phyloP scores from a whole-genome alignment of 1,140 invertebrate species.

The Drosophila pandora region DNA sequence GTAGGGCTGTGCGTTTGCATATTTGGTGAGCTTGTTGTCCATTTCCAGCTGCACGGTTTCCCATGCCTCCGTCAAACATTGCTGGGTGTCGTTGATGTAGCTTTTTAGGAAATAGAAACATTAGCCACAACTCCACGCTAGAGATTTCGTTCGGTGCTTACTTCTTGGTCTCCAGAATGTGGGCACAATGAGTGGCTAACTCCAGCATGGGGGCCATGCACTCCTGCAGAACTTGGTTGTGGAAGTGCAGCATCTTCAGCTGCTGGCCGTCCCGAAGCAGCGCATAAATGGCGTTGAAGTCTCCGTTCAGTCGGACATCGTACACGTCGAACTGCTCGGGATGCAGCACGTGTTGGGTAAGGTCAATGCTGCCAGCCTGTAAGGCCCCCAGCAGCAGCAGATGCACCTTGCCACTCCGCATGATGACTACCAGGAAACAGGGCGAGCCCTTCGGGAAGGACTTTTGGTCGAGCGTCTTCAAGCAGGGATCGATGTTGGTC shows the following conservation, averaged over 20 bases:
- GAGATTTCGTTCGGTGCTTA: constrained; percentile 14
- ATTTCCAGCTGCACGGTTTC: constrained; percentile 97
- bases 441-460: constrained; percentile 88
- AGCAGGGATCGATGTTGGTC: constrained; percentile 71
- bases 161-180: constrained; percentile 87
- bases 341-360: constrained; percentile 85
- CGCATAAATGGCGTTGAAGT: constrained; percentile 86
- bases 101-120: constrained; percentile 22
- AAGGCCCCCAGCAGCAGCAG: constrained; percentile 94
- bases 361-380: constrained; percentile 89
- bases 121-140: not conserved
- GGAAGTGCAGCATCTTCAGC: constrained; percentile 86
- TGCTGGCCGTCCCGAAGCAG: constrained; percentile 84
- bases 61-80: constrained; percentile 96
- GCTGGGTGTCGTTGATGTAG: constrained; percentile 90
- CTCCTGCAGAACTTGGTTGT: constrained; percentile 88
- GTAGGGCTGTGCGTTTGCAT: constrained; percentile 91
- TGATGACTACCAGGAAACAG: constrained; percentile 92
- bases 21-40: constrained; percentile 95
- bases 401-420: constrained; percentile 88
- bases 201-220: constrained; percentile 88
- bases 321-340: constrained; percentile 86
- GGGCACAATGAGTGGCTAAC: constrained; percentile 89
- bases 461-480: constrained; percentile 85
- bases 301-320: constrained; percentile 86